Conservation (phyloP, 2,888 invertebrate genomes). For the Scaptomyza polygonia region DNA sequence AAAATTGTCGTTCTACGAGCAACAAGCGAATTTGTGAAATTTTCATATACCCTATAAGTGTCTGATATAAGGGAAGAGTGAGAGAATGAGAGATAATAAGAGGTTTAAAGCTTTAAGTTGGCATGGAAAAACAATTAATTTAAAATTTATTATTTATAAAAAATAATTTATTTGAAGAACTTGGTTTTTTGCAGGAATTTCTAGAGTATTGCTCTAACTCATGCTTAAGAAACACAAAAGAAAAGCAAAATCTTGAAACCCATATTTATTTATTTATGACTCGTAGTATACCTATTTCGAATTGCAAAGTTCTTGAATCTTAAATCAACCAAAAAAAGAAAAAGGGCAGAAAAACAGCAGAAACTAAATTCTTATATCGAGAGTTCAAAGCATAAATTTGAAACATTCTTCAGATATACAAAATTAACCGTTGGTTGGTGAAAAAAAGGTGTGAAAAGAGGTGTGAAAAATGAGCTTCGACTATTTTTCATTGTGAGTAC, state of each 20-base stretch:
- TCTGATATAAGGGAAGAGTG: too few species aligned
- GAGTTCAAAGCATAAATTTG: slow-evolving; percentile 22
- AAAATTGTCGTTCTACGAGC: slow-evolving; percentile 39
- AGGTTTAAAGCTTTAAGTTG: too few species aligned
- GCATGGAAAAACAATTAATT: too few species aligned
- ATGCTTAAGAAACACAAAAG: neutral
- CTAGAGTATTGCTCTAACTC: slow-evolving; percentile 4
- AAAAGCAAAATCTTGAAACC: too few species aligned
- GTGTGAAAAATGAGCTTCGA: slow-evolving; percentile 6
- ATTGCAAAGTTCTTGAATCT: neutral
- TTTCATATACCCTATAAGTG: slow-evolving; percentile 13
- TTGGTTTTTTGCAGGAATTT: neutral
- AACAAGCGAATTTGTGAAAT: slow-evolving; percentile 4
- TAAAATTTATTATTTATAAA: too few species aligned
- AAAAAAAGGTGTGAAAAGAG: slow-evolving; percentile 5
- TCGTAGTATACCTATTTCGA: slow-evolving; percentile 3
- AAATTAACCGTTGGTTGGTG: slow-evolving; percentile 12
- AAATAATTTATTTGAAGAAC: neutral
- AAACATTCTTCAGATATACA: slow-evolving; percentile 20
- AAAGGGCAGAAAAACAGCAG: too few species aligned
- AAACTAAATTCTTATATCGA: too few species aligned
- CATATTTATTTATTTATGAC: slow-evolving; percentile 33
- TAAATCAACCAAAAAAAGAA: neutral
- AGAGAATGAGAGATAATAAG: too few species aligned
- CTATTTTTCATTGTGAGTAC: slow-evolving; percentile 23